Base-by-base conservation (phyloP, 2,113 vertebrate genomes). In the Sceloporus tristichus region DNA sequence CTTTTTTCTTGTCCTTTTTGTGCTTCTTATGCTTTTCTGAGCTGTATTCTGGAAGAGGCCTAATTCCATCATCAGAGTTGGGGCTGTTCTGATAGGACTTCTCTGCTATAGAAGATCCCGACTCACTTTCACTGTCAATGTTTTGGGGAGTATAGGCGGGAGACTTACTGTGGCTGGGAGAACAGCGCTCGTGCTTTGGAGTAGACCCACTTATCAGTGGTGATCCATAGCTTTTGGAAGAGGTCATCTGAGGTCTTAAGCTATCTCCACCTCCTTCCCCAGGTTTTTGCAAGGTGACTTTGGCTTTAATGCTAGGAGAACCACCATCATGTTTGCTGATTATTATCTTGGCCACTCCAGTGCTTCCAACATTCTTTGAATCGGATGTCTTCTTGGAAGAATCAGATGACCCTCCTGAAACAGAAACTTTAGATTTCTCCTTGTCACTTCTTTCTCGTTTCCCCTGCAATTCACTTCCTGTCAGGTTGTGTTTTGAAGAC, bases 31-130 rank as follows among this genome's bases (percentile, higher is more conserved):
- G 99, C 80, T 99, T 99, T 92, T 99, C 98, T 4, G 98, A 97
- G 65, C 98, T 98, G 85, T 98, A 98, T 25, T 99, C 97, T 0
- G 98, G 97, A 93, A 98, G 94, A 59, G 97, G 96, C 88, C 97
- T 93, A 90, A 98, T 96, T 94, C 98, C 98, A 0, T 99, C 98
- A 11, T 99, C 99, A 0, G 99, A 99, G 95, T 98, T 99, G 86
- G 98, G 98, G 93, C 98, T 99, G 95, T 99, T 99, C 96, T 99
- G 99, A 68, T 99, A 99, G 80, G 98, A 99, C 85, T 99, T 99
- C 95, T 99, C 99, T 0, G 98, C 98, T 79, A 99, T 98, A 94
- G 98, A 99, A 70, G 98, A 98, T 48, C 98, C 99, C 0, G 98
- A 99, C 95, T 99, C 99, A 0, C 99, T 99, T 96, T 99, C 99